Conservation (phyloP, 2,797 vertebrate species). For the Mastacembelus armatus region DNA sequence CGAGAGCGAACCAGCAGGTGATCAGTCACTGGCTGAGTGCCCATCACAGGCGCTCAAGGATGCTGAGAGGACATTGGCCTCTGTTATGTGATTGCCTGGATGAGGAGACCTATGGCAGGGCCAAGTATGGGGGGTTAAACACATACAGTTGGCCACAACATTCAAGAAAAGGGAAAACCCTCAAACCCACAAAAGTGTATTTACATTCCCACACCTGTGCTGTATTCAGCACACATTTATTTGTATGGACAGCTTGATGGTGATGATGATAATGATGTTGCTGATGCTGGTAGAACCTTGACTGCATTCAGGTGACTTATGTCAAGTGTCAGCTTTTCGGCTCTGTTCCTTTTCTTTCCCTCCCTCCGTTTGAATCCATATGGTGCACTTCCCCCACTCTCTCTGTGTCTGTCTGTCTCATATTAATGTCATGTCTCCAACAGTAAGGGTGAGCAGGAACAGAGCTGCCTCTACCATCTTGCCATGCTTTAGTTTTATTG, state of each 20-base stretch:
- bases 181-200: not conserved
- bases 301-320: constrained; percentile 71
- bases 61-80: constrained; percentile 75
- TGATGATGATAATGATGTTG: constrained; percentile 29
- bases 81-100: constrained; percentile 63
- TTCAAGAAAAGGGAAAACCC: constrained; percentile 23
- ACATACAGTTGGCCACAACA: constrained; percentile 41
- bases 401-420: constrained; percentile 30
- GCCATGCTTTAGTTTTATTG: constrained; percentile 71
- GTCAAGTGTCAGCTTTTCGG: constrained; percentile 66
- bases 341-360: constrained; percentile 29
- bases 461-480: constrained; percentile 35
- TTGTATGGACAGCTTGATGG: constrained; percentile 38
- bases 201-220: constrained; percentile 2
- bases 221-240: constrained; percentile 36
- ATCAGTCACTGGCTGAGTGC: constrained; percentile 77
- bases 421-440: constrained; percentile 69
- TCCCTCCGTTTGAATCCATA: constrained; percentile 40
- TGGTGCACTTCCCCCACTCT: constrained; percentile 43
- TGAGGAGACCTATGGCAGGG: constrained; percentile 60
- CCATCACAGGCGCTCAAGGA: constrained; percentile 77
- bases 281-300: constrained; percentile 18
- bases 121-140: constrained; percentile 67
- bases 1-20: constrained; percentile 56
- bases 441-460: constrained; percentile 39